Evolutionary conservation across 2,797 vertebrate species (phyloP).

Genomic region (Craterocephalus amniculus): DNA sequence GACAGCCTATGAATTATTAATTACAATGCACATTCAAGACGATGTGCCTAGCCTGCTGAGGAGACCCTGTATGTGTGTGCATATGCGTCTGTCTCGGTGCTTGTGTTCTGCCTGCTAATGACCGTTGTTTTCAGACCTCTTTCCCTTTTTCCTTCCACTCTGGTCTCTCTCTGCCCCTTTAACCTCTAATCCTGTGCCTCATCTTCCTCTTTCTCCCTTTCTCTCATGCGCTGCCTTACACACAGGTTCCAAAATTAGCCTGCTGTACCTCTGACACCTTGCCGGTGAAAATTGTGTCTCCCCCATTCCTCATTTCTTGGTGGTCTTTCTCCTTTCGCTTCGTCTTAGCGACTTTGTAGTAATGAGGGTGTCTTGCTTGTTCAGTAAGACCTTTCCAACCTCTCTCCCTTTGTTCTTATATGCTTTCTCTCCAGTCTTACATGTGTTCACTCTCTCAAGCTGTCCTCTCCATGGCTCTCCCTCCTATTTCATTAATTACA

Average conservation of each 20-base stretch:
- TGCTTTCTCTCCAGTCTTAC: constrained; percentile 5
- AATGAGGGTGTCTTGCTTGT: constrained; percentile 60
- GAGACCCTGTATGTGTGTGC: constrained; percentile 41
- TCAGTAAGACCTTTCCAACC: constrained; percentile 50
- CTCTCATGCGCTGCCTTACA: constrained; percentile 15
- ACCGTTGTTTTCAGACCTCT: constrained; percentile 68
- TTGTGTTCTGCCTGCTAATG: constrained; percentile 76
- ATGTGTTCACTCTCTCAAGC: constrained; percentile 29
- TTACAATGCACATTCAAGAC: constrained; percentile 63
- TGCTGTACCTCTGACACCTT: constrained; percentile 36
- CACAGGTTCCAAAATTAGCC: constrained; percentile 49
- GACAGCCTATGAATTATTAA: constrained; percentile 77
- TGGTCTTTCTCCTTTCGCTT: constrained; percentile 39
- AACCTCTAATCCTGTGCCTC: constrained; percentile 43
- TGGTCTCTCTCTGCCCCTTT: constrained; percentile 40
- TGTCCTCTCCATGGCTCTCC: constrained; percentile 31
- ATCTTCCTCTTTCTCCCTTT: constrained; percentile 16
- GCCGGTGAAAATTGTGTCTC: constrained; percentile 61
- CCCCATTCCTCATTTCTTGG: constrained; percentile 37
- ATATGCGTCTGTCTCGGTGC: constrained; percentile 40
- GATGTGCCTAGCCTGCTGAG: constrained; percentile 68
- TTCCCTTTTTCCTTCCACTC: constrained; percentile 54
- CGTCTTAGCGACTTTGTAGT: constrained; percentile 57
- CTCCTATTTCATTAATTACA: constrained; percentile 55
- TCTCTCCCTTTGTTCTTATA: constrained; percentile 31